Evolutionary conservation across 2,888 invertebrate genomes (phyloP).

Genomic region (Caenorhabditis imperialis): DNA sequence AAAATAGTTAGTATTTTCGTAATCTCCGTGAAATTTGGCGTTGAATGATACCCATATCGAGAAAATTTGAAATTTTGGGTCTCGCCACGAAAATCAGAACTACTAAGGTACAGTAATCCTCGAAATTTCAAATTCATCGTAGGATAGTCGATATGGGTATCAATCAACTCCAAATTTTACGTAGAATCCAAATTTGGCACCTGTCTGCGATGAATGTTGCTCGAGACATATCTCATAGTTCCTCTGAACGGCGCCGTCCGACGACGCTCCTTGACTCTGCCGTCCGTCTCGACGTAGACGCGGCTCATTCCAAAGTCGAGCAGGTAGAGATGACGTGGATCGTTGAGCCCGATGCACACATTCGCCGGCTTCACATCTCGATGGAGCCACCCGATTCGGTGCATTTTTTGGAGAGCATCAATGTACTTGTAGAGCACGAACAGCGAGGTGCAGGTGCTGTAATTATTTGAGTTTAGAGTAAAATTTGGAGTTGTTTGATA

Average conservation of each 20-base stretch:
- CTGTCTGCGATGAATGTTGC: constrained; percentile 59
- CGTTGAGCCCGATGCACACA: constrained; percentile 62
- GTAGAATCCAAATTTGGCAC: no score
- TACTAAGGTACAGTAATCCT: no score
- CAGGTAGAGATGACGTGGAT: constrained; percentile 46
- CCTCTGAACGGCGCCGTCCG: constrained; percentile 58
- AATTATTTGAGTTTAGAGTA: background rate
- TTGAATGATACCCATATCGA: no score
- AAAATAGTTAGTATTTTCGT: no score
- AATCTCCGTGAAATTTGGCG: no score
- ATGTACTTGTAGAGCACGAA: constrained; percentile 64
- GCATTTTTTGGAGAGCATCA: constrained; percentile 56
- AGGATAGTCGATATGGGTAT: no score
- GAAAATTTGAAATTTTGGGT: no score
- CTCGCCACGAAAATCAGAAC: no score
- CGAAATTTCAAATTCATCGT: no score
- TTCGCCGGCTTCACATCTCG: constrained; percentile 71
- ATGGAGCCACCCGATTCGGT: constrained; percentile 67
- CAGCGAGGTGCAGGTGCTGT: constrained; percentile 57
- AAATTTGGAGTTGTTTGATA: background rate
- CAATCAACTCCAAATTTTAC: no score
- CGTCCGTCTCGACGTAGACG: constrained; percentile 34
- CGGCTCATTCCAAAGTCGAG: constrained; percentile 65
- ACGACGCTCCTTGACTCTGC: constrained; percentile 32
- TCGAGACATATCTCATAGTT: constrained; percentile 66